Base-by-base conservation (phyloP, 2,797 vertebrate species). In the Liparis tanakae region DNA sequence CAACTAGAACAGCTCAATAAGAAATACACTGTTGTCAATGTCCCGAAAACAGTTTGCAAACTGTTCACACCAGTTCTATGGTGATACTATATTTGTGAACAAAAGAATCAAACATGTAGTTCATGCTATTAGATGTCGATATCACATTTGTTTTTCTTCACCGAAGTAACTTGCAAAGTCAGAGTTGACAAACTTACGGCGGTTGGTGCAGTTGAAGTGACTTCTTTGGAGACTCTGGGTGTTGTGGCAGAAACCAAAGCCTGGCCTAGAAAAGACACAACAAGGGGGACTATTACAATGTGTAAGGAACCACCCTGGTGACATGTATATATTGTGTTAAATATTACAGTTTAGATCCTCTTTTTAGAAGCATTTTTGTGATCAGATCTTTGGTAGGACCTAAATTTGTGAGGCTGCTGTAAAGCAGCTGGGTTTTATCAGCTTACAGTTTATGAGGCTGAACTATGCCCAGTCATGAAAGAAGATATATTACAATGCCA, bases 221-320 rank as follows among this genome's bases (percentile, higher is more conserved):
- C 54, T 63, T 87, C 83, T 67, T 78, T 69, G 50, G 87, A 78
- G 72, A 86, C 70, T 67, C 76, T 57, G 1, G 90, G 86, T 5
- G 93, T 91, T 53, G 92, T 91, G 53, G 82, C 60, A 62, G 77
- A 84, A 62, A 76, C 64, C 10, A 88, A 22, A 18, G 83, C 69
- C 63, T 93, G 85, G 78, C 90, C 95, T 95, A 72, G 41, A 83
- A 62, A 82, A 81, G 6, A 82, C 34, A 84, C 0, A 25, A 53
- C 51, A 67, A 79, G 14, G 3, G 17, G 10, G 4, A 67, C 14
- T 63, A 20, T 79, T 53, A 60, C 70, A 66, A 57, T 12, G 15
- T 36, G 17, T 68, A 17, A 60, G 8, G 36, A 74, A 57, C n/a
- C 41, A 72, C 62, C 37, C 7, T 30, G 48, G 33, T 64, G 48